Conservation (phyloP, 2,113 vertebrate species). For the Sardina pilchardus region DNA sequence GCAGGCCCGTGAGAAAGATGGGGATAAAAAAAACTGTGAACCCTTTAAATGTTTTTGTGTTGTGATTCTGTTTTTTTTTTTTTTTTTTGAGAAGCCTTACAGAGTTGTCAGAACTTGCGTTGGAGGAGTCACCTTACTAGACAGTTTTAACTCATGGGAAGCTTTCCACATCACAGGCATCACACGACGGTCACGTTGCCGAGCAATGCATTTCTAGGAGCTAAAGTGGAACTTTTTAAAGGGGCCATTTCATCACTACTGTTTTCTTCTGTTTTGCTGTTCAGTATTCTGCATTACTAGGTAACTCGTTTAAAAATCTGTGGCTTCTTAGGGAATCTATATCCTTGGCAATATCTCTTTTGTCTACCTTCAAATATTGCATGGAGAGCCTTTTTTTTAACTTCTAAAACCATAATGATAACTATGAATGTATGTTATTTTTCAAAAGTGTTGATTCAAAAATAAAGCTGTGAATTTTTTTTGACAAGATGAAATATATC, state of each 20-base stretch:
- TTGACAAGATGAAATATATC: conserved; percentile 5
- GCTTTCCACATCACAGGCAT: not conserved
- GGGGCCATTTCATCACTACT: conserved; percentile 34
- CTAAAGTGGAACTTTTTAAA: conserved; percentile 31
- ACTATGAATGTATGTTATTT: conserved; percentile 62
- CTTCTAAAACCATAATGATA: conserved; percentile 52
- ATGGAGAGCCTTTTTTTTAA: conserved; percentile 41
- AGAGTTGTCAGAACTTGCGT: conserved; percentile 31
- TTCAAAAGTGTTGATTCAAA: conserved; percentile 52
- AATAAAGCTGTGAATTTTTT: conserved; percentile 76
- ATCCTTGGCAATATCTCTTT: not conserved
- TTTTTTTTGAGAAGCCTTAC: conserved; percentile 1
- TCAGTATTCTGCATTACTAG: not conserved
- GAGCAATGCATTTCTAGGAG: not conserved
- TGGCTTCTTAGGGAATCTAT: not conserved
- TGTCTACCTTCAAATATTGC: conserved; percentile 48
- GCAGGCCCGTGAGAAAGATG: conserved; percentile 17
- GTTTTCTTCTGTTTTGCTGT: not conserved
- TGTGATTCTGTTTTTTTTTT: not conserved
- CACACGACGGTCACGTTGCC: not conserved
- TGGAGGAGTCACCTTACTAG: conserved; percentile 27
- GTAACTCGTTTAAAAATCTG: not conserved
- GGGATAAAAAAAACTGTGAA: not conserved
- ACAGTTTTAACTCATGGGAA: not conserved
- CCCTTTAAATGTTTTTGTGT: conserved; percentile 20